Percentiles rank a stretch among this genome's conserved stretches.
phyloP scores from a whole-genome alignment of 2,888 invertebrate species.

The Phortica okadai region DNA sequence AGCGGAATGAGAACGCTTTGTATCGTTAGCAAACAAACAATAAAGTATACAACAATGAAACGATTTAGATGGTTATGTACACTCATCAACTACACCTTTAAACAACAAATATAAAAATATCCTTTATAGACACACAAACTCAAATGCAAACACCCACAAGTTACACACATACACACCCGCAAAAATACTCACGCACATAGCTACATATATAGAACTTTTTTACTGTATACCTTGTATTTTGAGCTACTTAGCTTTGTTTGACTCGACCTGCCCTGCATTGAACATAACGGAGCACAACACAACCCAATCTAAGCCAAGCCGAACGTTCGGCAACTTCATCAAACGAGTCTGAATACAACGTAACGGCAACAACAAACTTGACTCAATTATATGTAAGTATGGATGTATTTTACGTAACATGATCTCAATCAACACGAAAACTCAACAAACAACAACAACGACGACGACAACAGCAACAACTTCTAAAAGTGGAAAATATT shows the following conservation, averaged over 20 bases:
- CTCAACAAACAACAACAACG: slow-evolving; percentile 32
- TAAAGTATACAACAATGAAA: slow-evolving; percentile 64
- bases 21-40: slow-evolving; percentile 32
- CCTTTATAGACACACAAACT: slow-evolving; percentile 33
- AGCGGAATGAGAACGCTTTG: background rate
- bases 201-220: background rate
- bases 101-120: slow-evolving; percentile 51
- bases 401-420: slow-evolving; percentile 67
- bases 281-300: too few species aligned
- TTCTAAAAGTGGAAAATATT: slow-evolving; percentile 14
- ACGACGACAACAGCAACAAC: slow-evolving; percentile 5
- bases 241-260: slow-evolving; percentile 43
- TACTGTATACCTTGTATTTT: background rate
- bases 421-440: slow-evolving; percentile 73
- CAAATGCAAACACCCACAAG: background rate
- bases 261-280: background rate
- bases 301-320: too few species aligned
- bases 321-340: too few species aligned
- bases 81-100: slow-evolving; percentile 72
- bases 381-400: slow-evolving; percentile 63
- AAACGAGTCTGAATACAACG: background rate
- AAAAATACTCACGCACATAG: slow-evolving; percentile 18
- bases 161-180: slow-evolving; percentile 6
- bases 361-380: slow-evolving; percentile 65
- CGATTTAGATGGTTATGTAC: slow-evolving; percentile 71